Conservation (phyloP, 2,888 invertebrate genomes). For the Anodontia alba region DNA sequence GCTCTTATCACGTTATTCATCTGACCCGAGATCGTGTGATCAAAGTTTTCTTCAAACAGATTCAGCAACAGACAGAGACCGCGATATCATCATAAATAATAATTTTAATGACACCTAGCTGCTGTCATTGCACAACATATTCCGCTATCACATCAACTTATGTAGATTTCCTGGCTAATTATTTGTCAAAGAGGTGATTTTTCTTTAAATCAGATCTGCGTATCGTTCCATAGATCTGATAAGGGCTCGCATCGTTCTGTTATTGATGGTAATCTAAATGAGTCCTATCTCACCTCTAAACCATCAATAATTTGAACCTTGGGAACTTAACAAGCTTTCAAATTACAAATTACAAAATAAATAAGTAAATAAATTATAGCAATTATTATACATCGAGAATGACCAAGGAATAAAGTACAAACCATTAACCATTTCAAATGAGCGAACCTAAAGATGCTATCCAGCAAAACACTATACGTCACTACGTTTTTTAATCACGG, state of each 20-base stretch:
- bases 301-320: too few relatives aligned
- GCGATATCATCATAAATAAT: constrained; percentile 59
- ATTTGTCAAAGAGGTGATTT: constrained; percentile 52
- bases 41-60: background rate
- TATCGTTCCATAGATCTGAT: constrained; percentile 47
- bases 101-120: constrained; percentile 61
- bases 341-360: too few relatives aligned
- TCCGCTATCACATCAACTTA: constrained; percentile 61
- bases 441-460: too few relatives aligned
- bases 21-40: constrained; percentile 7
- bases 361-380: too few relatives aligned
- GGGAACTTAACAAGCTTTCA: too few relatives aligned
- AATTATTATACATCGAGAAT: too few relatives aligned
- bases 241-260: constrained; percentile 8
- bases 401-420: too few relatives aligned
- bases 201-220: constrained; percentile 51
- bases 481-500: too few relatives aligned
- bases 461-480: too few relatives aligned
- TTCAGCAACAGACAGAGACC: constrained; percentile 20
- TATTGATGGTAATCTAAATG: background rate
- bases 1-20: background rate
- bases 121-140: constrained; percentile 50
- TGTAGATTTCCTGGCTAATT: constrained; percentile 68
- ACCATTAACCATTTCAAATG: too few relatives aligned
- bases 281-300: too few relatives aligned